These are phyloP conservation scores for Drosophila robusta DNA, from an alignment of 2,888 invertebrate genomes.

Conservation along the genomic window DNA sequence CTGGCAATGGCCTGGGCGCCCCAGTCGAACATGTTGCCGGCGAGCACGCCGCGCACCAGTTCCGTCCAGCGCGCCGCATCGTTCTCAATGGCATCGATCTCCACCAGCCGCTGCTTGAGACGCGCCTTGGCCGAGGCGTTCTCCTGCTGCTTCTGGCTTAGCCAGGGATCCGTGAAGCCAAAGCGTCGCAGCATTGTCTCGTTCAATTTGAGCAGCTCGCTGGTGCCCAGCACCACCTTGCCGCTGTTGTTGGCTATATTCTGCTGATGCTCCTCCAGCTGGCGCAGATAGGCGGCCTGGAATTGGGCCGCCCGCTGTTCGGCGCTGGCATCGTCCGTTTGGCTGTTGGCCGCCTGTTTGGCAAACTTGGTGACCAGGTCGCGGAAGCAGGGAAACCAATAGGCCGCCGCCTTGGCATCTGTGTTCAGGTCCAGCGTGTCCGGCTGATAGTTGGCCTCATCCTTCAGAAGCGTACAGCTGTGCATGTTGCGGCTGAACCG, in stretches of 20 bases:
- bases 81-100: constrained; percentile 89
- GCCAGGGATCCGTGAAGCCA: constrained; percentile 96
- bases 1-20: constrained; percentile 96
- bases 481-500: constrained; percentile 51
- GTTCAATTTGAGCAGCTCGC: constrained; percentile 95
- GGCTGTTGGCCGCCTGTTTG: constrained; percentile 90
- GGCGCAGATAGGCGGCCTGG: constrained; percentile 92
- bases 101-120: constrained; percentile 88
- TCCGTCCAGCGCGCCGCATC: constrained; percentile 88
- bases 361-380: constrained; percentile 94
- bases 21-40: constrained; percentile 97
- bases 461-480: constrained; percentile 91
- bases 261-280: constrained; percentile 86
- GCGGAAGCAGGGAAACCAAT: constrained; percentile 97
- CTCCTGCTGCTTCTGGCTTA: constrained; percentile 94
- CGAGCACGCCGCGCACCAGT: constrained; percentile 88
- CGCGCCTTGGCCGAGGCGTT: constrained; percentile 92
- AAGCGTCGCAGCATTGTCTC: constrained; percentile 96
- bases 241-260: constrained; percentile 85
- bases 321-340: constrained; percentile 86
- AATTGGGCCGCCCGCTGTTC: constrained; percentile 92
- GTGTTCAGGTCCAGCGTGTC: constrained; percentile 96
- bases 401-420: constrained; percentile 93
- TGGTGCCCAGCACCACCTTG: constrained; percentile 90
- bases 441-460: constrained; percentile 93